phyloP scores from a whole-genome alignment of 2,113 vertebrate genomes.

The Mola mola region DNA sequence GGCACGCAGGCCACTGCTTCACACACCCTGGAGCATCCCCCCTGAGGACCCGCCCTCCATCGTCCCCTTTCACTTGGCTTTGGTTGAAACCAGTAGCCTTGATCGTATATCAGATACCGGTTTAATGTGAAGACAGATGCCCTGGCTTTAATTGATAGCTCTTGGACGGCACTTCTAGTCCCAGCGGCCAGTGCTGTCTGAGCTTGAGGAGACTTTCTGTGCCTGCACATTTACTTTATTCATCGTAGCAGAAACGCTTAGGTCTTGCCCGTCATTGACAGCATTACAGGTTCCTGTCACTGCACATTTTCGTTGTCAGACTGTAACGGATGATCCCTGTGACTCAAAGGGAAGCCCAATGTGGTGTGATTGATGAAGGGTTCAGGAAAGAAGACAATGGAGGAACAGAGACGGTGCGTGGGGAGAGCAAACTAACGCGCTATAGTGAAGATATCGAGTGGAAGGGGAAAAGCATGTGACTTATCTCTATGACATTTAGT shows the following conservation, averaged over 20 bases:
- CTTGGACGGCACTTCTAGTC: not conserved
- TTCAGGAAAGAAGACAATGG: no score
- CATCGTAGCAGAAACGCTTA: not conserved
- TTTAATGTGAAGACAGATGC: constrained; percentile 64
- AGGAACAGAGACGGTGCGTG: no score
- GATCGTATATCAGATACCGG: constrained; percentile 58
- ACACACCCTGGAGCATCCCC: constrained; percentile 71
- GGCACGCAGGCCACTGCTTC: constrained; percentile 74
- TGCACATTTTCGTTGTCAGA: constrained; percentile 42
- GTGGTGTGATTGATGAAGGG: constrained; percentile 9
- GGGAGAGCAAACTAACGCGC: no score
- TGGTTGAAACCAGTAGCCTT: constrained; percentile 62
- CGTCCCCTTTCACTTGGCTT: constrained; percentile 50
- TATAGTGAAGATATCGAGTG: no score
- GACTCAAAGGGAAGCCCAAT: not conserved
- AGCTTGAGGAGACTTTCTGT: no score
- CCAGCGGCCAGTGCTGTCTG: not conserved
- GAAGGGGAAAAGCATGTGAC: constrained; percentile 26
- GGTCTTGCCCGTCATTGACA: constrained; percentile 39
- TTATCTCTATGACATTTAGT: constrained; percentile 43
- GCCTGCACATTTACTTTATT: constrained; percentile 9
- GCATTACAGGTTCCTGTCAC: constrained; percentile 47
- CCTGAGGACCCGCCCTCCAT: constrained; percentile 55
- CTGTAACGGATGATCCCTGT: constrained; percentile 24
- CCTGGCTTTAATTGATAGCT: constrained; percentile 61